Evolutionary conservation across 2,797 vertebrate genomes (phyloP).

Genomic region (Babyrousa celebensis): DNA sequence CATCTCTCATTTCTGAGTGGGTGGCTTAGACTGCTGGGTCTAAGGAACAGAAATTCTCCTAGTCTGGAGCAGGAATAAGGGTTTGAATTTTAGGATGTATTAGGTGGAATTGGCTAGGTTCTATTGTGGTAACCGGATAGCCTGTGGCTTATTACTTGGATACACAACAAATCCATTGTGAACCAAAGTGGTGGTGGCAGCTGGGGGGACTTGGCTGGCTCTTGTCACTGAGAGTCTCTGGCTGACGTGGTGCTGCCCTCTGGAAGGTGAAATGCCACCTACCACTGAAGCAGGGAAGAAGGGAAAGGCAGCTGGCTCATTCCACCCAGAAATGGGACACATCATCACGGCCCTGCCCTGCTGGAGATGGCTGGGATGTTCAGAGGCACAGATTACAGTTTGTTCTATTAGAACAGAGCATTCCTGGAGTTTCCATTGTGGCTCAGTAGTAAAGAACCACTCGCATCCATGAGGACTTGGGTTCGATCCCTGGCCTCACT

Average conservation of each 20-base stretch:
- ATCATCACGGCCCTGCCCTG: not conserved
- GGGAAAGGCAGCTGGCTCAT: not conserved
- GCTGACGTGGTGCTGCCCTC: not conserved
- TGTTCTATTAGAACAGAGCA: not conserved
- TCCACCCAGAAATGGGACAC: not conserved
- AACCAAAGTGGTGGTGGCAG: not conserved
- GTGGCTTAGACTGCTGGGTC: slow-evolving; percentile 5
- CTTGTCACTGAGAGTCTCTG: not conserved
- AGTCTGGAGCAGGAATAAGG: slow-evolving; percentile 10
- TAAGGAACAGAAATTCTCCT: slow-evolving; percentile 42
- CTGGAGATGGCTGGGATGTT: not conserved
- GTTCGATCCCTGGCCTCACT: no score
- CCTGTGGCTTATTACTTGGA: not conserved
- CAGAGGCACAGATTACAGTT: not conserved
- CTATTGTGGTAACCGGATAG: not conserved
- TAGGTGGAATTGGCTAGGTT: not conserved
- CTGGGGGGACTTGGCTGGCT: not conserved
- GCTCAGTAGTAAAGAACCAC: no score
- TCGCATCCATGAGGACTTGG: no score
- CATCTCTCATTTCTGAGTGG: slow-evolving; percentile 1
- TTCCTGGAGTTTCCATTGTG: no score
- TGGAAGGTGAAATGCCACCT: not conserved
- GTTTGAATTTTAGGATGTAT: slow-evolving; percentile 4
- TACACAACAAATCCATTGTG: not conserved
- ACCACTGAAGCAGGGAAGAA: not conserved